These are phyloP conservation scores for Melieria omissa DNA, from an alignment of 2,888 invertebrate genomes.

Conservation along the genomic window DNA sequence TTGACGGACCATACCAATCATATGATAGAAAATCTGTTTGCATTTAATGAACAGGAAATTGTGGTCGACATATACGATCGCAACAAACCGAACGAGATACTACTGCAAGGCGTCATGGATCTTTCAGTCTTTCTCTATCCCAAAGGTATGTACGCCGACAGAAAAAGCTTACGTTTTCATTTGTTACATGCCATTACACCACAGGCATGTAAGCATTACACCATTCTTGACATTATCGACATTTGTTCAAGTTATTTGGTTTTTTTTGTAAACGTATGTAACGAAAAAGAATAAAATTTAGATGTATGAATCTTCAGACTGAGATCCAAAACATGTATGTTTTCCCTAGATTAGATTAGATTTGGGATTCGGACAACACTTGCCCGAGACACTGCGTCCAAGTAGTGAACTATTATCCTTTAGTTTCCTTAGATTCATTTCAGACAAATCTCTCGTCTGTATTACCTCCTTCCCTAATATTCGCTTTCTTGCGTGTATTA, in stretches of 20 bases:
- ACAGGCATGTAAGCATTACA: neutral
- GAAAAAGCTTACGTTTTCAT: neutral
- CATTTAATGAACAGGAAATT: conserved; percentile 48
- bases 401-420: too few species aligned
- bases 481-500: too few species aligned
- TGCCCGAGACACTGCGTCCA: too few species aligned
- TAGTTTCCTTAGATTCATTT: too few species aligned
- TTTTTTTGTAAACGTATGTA: too few species aligned
- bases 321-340: too few species aligned
- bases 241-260: neutral
- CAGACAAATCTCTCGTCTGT: too few species aligned
- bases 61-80: conserved; percentile 50
- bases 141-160: conserved; percentile 43
- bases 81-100: conserved; percentile 41
- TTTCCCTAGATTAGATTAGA: too few species aligned
- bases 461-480: too few species aligned
- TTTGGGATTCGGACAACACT: too few species aligned
- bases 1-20: conserved; percentile 48
- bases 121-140: conserved; percentile 55
- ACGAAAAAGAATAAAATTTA: too few species aligned
- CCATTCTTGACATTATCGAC: neutral
- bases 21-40: conserved; percentile 48
- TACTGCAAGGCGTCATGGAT: conserved; percentile 52
- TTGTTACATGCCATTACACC: neutral
- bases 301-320: too few species aligned